Conservation (phyloP, 2,113 vertebrate genomes). For the Menura novaehollandiae region DNA sequence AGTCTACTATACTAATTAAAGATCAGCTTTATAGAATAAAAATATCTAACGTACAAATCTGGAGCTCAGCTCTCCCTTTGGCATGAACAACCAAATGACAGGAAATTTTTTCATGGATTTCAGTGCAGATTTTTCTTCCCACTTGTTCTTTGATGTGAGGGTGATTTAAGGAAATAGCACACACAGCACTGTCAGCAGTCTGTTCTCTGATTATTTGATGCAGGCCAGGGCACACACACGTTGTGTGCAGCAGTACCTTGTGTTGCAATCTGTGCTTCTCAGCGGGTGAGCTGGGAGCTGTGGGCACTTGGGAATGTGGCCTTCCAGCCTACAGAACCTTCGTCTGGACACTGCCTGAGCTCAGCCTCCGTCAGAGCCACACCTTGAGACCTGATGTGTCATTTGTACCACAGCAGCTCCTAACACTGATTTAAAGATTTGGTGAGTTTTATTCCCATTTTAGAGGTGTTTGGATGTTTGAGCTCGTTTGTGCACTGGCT, state of each 20-base stretch:
- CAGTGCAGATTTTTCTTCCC: background rate
- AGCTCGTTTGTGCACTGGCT: background rate
- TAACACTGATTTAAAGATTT: background rate
- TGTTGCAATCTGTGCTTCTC: background rate
- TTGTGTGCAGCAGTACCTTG: background rate
- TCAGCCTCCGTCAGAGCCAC: background rate
- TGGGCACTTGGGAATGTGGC: background rate
- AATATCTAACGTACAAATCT: background rate
- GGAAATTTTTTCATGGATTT: background rate
- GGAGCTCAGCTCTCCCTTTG: background rate
- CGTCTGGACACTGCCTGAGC: background rate
- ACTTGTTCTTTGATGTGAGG: background rate
- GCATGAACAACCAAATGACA: background rate
- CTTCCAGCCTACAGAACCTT: background rate
- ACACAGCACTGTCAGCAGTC: background rate
- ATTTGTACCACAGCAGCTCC: background rate
- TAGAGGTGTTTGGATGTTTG: background rate
- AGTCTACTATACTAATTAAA: background rate
- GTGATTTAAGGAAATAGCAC: background rate
- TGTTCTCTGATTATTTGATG: background rate
- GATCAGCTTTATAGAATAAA: slow-evolving; percentile 4
- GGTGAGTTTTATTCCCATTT: background rate
- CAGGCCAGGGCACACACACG: background rate
- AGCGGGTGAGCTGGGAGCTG: background rate
- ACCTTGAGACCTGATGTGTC: background rate